A percentile compares a stretch with the other conserved stretches of the same genome.
Evolutionary conservation across 2,888 invertebrate genomes (phyloP).

Genomic region (Eudemis profundana): DNA sequence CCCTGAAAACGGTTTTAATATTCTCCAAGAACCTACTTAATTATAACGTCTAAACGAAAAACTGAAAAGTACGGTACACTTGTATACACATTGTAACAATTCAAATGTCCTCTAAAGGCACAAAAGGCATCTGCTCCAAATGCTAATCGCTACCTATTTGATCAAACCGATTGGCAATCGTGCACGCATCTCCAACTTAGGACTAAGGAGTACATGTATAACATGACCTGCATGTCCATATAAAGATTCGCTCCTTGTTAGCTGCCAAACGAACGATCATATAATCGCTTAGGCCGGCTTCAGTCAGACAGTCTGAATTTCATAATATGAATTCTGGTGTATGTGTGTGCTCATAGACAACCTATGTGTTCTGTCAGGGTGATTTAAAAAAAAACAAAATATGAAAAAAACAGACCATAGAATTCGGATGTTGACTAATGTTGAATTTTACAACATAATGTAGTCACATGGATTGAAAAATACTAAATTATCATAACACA

Average conservation of each 20-base stretch:
- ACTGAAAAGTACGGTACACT: conserved; percentile 12
- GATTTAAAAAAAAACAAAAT: no score
- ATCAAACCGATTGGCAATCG: background rate
- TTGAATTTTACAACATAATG: no score
- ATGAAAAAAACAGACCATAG: no score
- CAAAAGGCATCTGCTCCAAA: conserved; percentile 19
- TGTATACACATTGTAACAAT: conserved; percentile 13
- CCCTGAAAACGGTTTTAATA: background rate
- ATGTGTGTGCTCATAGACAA: no score
- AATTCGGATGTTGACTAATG: no score
- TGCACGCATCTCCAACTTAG: conserved; percentile 9
- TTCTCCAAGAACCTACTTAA: background rate
- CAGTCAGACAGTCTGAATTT: no score
- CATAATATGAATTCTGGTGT: no score
- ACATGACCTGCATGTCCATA: conserved; percentile 11
- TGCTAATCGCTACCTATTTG: conserved; percentile 13
- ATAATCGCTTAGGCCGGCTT: no score
- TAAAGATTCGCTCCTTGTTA: conserved; percentile 12
- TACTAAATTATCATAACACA: no score
- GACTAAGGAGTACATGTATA: conserved; percentile 1
- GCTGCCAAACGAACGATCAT: conserved; percentile 5
- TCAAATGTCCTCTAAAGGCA: conserved; percentile 7
- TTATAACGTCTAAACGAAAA: background rate
- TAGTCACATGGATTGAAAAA: no score
- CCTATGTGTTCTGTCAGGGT: no score